Conservation (phyloP, 2,888 invertebrate genomes). For the Synergus japonicus region DNA sequence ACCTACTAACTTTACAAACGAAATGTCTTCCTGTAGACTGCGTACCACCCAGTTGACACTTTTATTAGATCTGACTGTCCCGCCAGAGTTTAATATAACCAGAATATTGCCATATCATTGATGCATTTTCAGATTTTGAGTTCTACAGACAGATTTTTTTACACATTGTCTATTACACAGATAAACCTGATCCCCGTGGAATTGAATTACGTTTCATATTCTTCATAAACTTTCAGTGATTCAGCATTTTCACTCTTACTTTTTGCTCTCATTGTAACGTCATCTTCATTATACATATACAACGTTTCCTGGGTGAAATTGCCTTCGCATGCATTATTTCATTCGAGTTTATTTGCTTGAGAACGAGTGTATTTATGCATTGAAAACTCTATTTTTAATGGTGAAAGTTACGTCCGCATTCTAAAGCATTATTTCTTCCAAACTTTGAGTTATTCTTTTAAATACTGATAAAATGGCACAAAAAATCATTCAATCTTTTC, state of each 20-base stretch:
- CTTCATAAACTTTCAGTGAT: background rate
- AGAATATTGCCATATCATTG: background rate
- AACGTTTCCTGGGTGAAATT: background rate
- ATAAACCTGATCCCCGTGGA: no score
- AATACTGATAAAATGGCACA: background rate
- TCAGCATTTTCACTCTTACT: background rate
- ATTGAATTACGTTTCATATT: background rate
- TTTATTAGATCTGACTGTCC: background rate
- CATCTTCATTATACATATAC: background rate
- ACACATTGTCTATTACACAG: no score
- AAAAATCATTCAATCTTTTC: background rate
- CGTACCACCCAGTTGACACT: background rate
- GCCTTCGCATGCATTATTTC: background rate
- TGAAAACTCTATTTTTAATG: background rate
- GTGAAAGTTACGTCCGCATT: no score
- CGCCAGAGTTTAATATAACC: background rate
- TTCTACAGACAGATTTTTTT: background rate
- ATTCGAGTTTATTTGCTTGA: background rate
- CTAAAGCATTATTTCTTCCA: no score
- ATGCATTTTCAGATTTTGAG: background rate
- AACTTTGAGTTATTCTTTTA: no score
- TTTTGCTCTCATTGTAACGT: background rate
- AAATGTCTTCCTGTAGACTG: background rate
- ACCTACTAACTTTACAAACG: constrained; percentile 18
- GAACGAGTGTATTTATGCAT: background rate